A percentile compares a stretch with the other conserved stretches of the same genome.
phyloP scores from a whole-genome alignment of 2,888 invertebrate genomes.

The Watsonalla binaria region DNA sequence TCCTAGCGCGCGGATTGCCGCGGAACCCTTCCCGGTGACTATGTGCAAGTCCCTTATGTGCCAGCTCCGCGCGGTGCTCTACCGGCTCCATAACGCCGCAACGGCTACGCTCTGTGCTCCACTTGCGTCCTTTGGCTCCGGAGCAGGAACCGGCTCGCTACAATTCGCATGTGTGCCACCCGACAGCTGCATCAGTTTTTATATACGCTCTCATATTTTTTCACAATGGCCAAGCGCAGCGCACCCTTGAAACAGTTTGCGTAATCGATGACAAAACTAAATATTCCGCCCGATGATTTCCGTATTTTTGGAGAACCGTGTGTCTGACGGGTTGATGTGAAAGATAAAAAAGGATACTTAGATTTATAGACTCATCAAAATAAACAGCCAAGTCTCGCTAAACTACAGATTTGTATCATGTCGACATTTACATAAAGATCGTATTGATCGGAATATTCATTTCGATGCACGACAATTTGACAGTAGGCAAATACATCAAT shows the following conservation, averaged over 20 bases:
- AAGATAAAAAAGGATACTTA: constrained; percentile 4
- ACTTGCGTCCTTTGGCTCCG: constrained; percentile 45
- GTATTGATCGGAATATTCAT: neutral
- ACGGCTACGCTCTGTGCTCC: constrained; percentile 16
- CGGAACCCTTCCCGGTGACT: constrained; percentile 66
- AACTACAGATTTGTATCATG: neutral
- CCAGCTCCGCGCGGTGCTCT: constrained; percentile 4
- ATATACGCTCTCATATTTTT: constrained; percentile 76
- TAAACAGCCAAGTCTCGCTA: neutral
- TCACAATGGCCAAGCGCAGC: constrained; percentile 67
- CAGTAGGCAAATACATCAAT: neutral
- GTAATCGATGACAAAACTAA: constrained; percentile 80
- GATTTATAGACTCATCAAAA: neutral
- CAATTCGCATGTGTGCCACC: constrained; percentile 76
- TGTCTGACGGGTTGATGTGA: constrained; percentile 21
- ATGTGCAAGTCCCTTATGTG: constrained; percentile 51
- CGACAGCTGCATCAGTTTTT: constrained; percentile 77
- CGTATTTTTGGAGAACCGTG: constrained; percentile 70
- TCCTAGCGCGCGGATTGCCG: constrained; percentile 57
- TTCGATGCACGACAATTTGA: neutral
- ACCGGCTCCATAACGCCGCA: constrained; percentile 33
- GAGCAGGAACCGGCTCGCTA: constrained; percentile 35
- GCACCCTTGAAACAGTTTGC: constrained; percentile 80
- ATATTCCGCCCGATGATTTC: constrained; percentile 79
- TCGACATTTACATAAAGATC: neutral